phyloP scores from a whole-genome alignment of 92 coral and sea anemone species.

The Diadumene lineata region DNA sequence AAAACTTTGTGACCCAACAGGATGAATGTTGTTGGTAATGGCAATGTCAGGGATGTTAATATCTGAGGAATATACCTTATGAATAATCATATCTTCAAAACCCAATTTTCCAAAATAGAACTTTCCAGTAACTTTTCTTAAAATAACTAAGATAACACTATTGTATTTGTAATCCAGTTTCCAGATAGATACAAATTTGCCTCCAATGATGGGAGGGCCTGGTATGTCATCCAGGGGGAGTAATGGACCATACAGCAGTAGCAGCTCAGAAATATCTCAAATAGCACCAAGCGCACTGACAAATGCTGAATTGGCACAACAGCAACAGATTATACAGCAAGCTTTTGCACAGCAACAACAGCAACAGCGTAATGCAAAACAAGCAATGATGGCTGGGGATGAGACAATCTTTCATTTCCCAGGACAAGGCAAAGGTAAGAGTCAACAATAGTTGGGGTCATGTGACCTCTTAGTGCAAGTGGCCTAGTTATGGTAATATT shows the following conservation, averaged over 20 bases:
- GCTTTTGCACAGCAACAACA: slow-evolving; percentile 19
- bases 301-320: slow-evolving; percentile 54
- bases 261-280: slow-evolving; percentile 57
- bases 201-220: slow-evolving; percentile 55
- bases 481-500: no score
- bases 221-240: slow-evolving; percentile 42
- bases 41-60: no score
- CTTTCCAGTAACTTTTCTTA: no score
- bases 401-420: slow-evolving; percentile 41
- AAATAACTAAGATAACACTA: no score
- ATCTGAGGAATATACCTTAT: no score
- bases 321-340: slow-evolving; percentile 29
- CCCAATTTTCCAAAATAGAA: no score
- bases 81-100: no score
- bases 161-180: slow-evolving; percentile 1
- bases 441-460: no score
- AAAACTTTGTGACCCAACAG: no score
- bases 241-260: slow-evolving; percentile 48
- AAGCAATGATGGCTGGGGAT: slow-evolving; percentile 26
- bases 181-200: slow-evolving; percentile 42
- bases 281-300: slow-evolving; percentile 58
- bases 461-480: no score
- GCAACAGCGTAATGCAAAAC: slow-evolving; percentile 31
- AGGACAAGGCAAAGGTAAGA: slow-evolving; percentile 32
- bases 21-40: no score